Base-by-base conservation (phyloP, 2,113 vertebrate genomes). In the Carassius gibelio region DNA sequence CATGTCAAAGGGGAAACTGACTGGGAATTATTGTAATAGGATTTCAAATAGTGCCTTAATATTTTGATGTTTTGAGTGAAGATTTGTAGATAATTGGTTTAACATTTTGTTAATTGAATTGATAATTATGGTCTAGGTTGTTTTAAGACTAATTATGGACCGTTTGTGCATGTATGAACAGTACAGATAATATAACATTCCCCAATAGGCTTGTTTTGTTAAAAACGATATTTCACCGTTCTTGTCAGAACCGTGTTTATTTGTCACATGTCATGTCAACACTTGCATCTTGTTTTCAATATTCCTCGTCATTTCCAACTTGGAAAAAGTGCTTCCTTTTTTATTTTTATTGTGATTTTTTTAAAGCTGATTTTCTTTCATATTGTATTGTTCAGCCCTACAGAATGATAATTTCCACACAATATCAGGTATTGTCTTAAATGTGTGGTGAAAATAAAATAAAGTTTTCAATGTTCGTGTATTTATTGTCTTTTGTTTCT, bases 31-130 rank as follows among this genome's bases (percentile, higher is more conserved):
- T 48, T 48, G 10, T 11, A 69, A 75, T 42, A 9, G 11, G 66
- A 88, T 76, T 78, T 30, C 66, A 71, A 75, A 48, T 74, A 71
- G 84, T 88, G 87, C 84, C 87, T 88, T 88, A 84, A 76, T 62
- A 50, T 38, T 66, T 71, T 45, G 45, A 4, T 8, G 48, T 57
- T 86, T 83, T 74, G 82, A 68, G 42, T 61, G 59, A 23, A 74
- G 17, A 48, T 79, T 84, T 84, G 45, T 82, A 78, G 84, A 76
- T 85, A 83, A 34, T 71, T 86, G 84, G 4, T 80, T 38, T 57
- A 78, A 66, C 80, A 75, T 85, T 66, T 88, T 75, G 21, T 74
- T 77, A 61, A 30, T 74, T 81, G 26, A 75, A 48, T 48, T 48
- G 45, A 48, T 57, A 17, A 17, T 19, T 7, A 61, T n/a, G 5